These are phyloP conservation scores for Lagopus muta DNA, from an alignment of 2,113 vertebrate genomes.

Conservation along the genomic window DNA sequence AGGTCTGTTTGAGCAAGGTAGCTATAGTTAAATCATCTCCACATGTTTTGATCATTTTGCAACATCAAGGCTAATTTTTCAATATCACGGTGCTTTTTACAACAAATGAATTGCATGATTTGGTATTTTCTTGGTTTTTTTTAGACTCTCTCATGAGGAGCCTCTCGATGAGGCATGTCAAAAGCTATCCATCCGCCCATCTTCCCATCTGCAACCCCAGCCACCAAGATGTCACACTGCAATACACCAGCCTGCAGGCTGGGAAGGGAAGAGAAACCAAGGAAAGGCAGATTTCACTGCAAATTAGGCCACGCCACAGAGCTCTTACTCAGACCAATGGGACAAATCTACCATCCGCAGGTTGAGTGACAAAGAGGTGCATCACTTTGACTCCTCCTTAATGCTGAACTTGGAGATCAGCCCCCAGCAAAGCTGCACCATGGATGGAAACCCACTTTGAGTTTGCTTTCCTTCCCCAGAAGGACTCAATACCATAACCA, in stretches of 20 bases:
- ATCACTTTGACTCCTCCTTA: not conserved
- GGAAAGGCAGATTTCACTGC: not conserved
- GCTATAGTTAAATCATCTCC: conserved; percentile 36
- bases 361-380: not conserved
- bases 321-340: accelerated
- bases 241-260: not conserved
- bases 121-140: not conserved
- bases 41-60: conserved; percentile 19
- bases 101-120: not conserved
- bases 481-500: not conserved
- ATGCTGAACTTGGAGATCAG: not conserved
- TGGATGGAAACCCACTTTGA: not conserved
- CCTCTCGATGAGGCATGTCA: not conserved
- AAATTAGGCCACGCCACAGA: not conserved
- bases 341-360: not conserved
- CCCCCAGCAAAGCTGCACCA: not conserved
- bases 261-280: not conserved
- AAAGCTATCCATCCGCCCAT: not conserved
- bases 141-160: not conserved
- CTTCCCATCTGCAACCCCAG: not conserved
- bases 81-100: not conserved
- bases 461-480: not conserved
- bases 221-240: not conserved
- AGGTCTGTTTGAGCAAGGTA: conserved; percentile 17
- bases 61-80: conserved; percentile 42